phyloP scores from a whole-genome alignment of 2,113 vertebrate species.

The Ictalurus furcatus region DNA sequence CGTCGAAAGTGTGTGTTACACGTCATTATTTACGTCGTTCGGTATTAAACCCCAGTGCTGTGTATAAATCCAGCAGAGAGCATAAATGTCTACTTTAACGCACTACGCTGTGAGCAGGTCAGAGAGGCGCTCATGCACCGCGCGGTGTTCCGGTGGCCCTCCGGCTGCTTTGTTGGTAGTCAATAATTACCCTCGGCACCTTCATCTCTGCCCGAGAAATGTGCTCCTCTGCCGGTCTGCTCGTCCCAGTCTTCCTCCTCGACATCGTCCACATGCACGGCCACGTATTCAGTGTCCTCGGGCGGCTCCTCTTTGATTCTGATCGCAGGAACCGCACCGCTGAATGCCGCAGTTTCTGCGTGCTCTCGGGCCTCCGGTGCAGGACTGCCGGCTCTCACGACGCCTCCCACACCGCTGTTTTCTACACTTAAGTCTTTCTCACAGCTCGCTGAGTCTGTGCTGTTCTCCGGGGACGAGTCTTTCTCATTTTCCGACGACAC shows the following conservation, averaged over 20 bases:
- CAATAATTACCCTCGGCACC: conserved; percentile 26
- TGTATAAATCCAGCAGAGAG: no score
- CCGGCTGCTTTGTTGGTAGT: conserved; percentile 1
- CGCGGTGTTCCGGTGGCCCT: background rate
- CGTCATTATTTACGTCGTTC: background rate
- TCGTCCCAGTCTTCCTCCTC: conserved; percentile 23
- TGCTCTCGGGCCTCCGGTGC: conserved; percentile 34
- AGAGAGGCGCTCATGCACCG: background rate
- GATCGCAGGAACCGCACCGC: conserved; percentile 19
- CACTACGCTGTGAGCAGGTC: background rate
- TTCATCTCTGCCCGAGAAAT: conserved; percentile 24
- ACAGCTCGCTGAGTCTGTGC: background rate
- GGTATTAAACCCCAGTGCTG: background rate
- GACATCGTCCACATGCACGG: conserved; percentile 36
- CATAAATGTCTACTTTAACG: background rate
- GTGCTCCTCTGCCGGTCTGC: conserved; percentile 1
- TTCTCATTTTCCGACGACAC: conserved; percentile 20
- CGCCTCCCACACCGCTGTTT: conserved; percentile 19
- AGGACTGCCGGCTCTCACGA: conserved; percentile 5
- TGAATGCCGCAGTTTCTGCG: conserved; percentile 25
- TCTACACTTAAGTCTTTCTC: conserved; percentile 9
- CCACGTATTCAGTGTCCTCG: conserved; percentile 51
- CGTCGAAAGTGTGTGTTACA: background rate
- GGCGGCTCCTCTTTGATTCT: conserved; percentile 51
- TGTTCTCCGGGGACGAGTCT: background rate